Percentiles rank a stretch among this genome's conserved stretches.
These are phyloP conservation scores for Varanus salvator DNA, from an alignment of 2,113 vertebrate species.

Conservation along the genomic window DNA sequence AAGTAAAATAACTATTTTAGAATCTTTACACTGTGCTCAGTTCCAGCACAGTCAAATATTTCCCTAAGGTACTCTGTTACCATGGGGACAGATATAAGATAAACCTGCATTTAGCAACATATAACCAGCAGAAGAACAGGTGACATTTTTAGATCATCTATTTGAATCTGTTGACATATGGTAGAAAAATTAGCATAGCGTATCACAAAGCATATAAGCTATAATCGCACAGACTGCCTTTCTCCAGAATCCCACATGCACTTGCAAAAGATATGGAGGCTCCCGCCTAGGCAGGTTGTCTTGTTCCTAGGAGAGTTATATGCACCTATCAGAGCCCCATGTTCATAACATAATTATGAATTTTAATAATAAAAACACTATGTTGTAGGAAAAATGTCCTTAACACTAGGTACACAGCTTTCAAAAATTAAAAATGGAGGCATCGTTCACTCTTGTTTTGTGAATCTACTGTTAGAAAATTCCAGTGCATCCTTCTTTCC, in stretches of 20 bases:
- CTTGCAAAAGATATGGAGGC: neutral
- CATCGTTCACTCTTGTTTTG: neutral
- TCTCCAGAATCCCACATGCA: neutral
- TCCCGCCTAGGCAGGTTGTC: no score
- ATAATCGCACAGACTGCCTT: neutral
- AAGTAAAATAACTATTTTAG: conserved; percentile 18
- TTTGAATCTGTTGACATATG: neutral
- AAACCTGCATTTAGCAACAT: conserved; percentile 27
- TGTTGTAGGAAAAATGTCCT: neutral
- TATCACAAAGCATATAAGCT: neutral
- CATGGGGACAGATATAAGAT: conserved; percentile 28
- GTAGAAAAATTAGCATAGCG: conserved; percentile 13
- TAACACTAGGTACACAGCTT: neutral
- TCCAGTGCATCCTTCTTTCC: neutral
- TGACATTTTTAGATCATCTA: neutral
- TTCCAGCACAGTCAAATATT: conserved; percentile 12
- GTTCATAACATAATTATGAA: neutral
- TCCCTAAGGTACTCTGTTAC: conserved; percentile 27
- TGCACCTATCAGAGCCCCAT: neutral
- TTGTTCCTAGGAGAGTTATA: neutral
- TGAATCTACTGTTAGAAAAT: neutral
- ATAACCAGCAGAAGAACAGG: conserved; percentile 10
- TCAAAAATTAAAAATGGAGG: neutral
- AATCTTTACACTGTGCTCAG: conserved; percentile 22
- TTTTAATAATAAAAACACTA: neutral